Evolutionary conservation across 1,140 invertebrate species (phyloP), one percentile per base, ranked within the genome.

Genomic region (Campoletis sonorensis): DNA sequence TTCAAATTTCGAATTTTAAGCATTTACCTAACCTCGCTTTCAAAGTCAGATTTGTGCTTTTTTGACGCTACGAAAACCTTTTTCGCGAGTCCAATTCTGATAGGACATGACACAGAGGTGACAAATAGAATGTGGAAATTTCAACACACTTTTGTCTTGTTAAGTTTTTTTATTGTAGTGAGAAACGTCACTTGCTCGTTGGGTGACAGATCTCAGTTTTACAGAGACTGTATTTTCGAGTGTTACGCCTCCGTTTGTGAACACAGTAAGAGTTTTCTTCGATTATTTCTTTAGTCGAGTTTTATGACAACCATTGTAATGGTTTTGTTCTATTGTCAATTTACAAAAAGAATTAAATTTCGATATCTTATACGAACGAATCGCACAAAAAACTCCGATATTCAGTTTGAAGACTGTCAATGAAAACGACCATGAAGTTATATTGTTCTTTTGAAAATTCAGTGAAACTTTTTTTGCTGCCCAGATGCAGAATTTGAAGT

Each of bases 401-500:
- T 13, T 45, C 1, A 45, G 13, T 45, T 1, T 45, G 40, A 45
- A 13, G 40, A 45, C 11, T 11, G 7, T 45, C 40, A 45, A 45
- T 10, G 40, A 45, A 45, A 45, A 10, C 11, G 40, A 10, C 54
- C 54, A n/a, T 58, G 7, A 7, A 18, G 21, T 27, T 81, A 49
- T 26, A 23, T 75, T 26, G 8, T 49, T 68, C 54, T 64, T 79
- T 51, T 16, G 21, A 58, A 58, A 26, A 15, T 27, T 0, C 0
- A 77, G 11, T 77, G 1, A 58, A 8, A 45, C 40, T 58, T 54
- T 30, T 37, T 37, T 40, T 75, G 15, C 40, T 81, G 71, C 4
- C 2, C 45, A 93, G 95, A 94, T 79, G 80, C 87, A n/a, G 85
- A 87, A 79, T 96, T 94, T 85, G 93, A 93, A 58, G 87, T 84